Evolutionary conservation across 2,797 vertebrate genomes (phyloP).

Genomic region (Neosilurus hyrtlii): DNA sequence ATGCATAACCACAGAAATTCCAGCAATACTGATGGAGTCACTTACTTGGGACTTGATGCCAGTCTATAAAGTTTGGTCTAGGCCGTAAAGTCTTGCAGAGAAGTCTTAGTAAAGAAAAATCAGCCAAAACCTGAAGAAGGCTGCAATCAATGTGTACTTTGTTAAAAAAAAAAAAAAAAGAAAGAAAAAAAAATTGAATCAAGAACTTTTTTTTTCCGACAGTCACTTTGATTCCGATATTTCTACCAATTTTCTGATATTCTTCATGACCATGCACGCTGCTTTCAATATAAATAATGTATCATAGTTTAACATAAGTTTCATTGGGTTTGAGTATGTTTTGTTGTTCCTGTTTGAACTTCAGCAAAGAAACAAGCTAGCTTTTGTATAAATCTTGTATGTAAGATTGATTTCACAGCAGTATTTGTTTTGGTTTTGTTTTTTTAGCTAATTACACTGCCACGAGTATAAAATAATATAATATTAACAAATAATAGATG

Average conservation of each 20-base stretch:
- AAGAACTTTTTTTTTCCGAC: slow-evolving; percentile 20
- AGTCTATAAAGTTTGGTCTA: slow-evolving; percentile 41
- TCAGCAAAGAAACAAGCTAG: slow-evolving; percentile 37
- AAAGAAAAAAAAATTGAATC: slow-evolving; percentile 35
- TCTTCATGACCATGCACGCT: slow-evolving; percentile 56
- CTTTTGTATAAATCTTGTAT: slow-evolving; percentile 34
- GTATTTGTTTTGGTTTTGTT: slow-evolving; percentile 10
- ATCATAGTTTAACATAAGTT: slow-evolving; percentile 46
- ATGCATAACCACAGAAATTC: slow-evolving; percentile 8
- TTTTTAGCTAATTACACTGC: slow-evolving; percentile 46
- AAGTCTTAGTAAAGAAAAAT: slow-evolving; percentile 18
- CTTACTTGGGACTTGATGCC: slow-evolving; percentile 49
- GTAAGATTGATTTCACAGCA: slow-evolving; percentile 27
- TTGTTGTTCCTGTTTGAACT: slow-evolving; percentile 38
- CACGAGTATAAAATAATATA: slow-evolving; percentile 28
- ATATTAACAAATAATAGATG: not conserved
- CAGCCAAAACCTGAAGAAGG: slow-evolving; percentile 13
- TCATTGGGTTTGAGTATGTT: slow-evolving; percentile 46
- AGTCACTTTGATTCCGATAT: slow-evolving; percentile 49
- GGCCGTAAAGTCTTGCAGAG: slow-evolving; percentile 17
- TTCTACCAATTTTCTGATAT: slow-evolving; percentile 40
- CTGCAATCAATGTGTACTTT: slow-evolving; percentile 37
- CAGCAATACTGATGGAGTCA: slow-evolving; percentile 34
- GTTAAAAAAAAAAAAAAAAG: slow-evolving; percentile 28
- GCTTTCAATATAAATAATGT: slow-evolving; percentile 57